These are phyloP conservation scores for Papilio polytes DNA, from an alignment of 1,140 invertebrate genomes.

Conservation along the genomic window DNA sequence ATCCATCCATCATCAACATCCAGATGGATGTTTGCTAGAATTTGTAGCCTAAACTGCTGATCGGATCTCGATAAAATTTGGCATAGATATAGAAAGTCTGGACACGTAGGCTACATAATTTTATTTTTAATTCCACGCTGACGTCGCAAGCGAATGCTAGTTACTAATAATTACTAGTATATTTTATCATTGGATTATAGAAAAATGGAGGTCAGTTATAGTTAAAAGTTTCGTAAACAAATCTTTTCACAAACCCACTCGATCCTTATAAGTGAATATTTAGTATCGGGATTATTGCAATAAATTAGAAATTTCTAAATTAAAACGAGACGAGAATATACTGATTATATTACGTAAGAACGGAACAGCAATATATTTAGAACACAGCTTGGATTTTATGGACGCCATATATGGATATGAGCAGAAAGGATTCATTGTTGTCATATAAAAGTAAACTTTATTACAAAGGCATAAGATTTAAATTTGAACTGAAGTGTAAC, in stretches of 20 bases:
- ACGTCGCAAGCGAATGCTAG: too few relatives aligned
- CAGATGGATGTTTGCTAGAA: too few relatives aligned
- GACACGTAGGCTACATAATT: too few relatives aligned
- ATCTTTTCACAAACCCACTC: slow-evolving; percentile 30
- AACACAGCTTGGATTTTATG: slow-evolving; percentile 62
- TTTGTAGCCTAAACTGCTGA: too few relatives aligned
- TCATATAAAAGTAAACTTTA: slow-evolving; percentile 41
- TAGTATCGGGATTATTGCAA: slow-evolving; percentile 26
- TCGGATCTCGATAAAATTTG: too few relatives aligned
- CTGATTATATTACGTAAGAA: slow-evolving; percentile 41
- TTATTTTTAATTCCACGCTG: too few relatives aligned
- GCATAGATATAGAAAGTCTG: too few relatives aligned
- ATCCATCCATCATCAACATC: too few relatives aligned
- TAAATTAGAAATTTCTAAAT: slow-evolving; percentile 41
- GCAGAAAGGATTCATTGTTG: slow-evolving; percentile 49
- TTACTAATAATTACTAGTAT: too few relatives aligned
- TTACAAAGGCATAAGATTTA: slow-evolving; percentile 42
- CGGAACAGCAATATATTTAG: slow-evolving; percentile 48
- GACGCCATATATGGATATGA: slow-evolving; percentile 56
- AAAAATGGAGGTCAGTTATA: neutral
- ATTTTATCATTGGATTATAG: neutral
- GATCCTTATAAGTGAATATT: slow-evolving; percentile 30
- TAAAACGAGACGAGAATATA: slow-evolving; percentile 32
- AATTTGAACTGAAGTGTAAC: slow-evolving; percentile 38
- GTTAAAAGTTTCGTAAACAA: slow-evolving; percentile 22